These are phyloP conservation scores for Acromyrmex charruanus DNA, from an alignment of 1,140 invertebrate genomes.

Conservation along the genomic window DNA sequence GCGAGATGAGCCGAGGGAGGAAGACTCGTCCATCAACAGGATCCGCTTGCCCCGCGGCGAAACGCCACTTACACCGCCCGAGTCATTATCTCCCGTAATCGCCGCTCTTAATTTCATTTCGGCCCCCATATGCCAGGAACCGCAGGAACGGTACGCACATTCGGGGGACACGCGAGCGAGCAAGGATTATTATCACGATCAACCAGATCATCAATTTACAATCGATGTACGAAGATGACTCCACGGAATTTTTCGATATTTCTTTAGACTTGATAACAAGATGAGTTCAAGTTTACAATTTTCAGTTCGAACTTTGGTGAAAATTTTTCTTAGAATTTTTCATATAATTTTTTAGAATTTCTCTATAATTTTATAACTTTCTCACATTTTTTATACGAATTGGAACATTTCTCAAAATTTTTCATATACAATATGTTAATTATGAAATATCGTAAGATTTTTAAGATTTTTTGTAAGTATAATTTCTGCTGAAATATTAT, in stretches of 20 bases:
- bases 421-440: no score
- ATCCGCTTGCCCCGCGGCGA: constrained; percentile 31
- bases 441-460: no score
- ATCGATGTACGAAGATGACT: neutral
- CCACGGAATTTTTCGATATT: neutral
- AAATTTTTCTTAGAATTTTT: no score
- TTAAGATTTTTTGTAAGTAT: no score
- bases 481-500: no score
- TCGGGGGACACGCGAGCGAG: constrained; percentile 1
- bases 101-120: constrained; percentile 61
- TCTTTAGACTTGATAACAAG: neutral
- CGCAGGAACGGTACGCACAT: constrained; percentile 39
- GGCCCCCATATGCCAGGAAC: constrained; percentile 1
- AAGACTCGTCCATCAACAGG: constrained; percentile 15
- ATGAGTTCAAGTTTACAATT: neutral
- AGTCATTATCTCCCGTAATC: constrained; percentile 59
- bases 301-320: no score
- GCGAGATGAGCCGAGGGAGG: neutral
- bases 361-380: no score
- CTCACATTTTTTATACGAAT: no score
- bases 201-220: neutral
- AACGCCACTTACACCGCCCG: constrained; percentile 45
- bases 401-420: no score
- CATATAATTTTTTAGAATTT: no score
- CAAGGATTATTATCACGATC: neutral